Base-by-base conservation (phyloP, 2,888 invertebrate species). In the Agonopterix subpropinquella region DNA sequence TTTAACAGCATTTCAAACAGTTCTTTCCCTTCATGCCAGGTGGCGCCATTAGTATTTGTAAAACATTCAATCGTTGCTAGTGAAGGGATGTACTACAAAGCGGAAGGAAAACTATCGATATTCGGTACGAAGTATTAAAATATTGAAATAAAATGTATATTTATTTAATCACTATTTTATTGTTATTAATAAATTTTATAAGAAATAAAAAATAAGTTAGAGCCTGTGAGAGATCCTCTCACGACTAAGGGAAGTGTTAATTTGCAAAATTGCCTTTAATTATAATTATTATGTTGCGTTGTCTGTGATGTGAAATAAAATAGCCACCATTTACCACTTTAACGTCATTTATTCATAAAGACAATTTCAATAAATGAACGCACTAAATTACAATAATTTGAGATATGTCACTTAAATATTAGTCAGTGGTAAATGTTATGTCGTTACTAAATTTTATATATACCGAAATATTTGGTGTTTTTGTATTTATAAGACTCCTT, bases 261-360 rank as follows among this genome's bases (percentile, higher is more conserved):
- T 18, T 18, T 18, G 18, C 7, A 10, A 37, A 37, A 37, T 37
- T 37, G 18, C 39, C 39, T 9, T 37, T 10, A n/a, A 37, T 8
- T 37, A 10, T 3, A 43, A 43, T 43, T 43, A 15, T 15, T 42
- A 13, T 43, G 42, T 35, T 44, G 18, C 37, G 13, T 36, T 4
- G 18, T 43, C 11, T 44, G 18, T 43, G 13, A 44, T 4, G 18
- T 43, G 13, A 44, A 44, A 35, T 28, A 11, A 44, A 44, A 28
- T 28, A 37, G 9, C 4, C 49, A 36, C 4, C 49, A 36, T 52
- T 58, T 51, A 48, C 46, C 43, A 70, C 78, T 82, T 85, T 70
- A 73, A 80, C 81, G 79, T 86, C 83, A 86, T 88, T 87, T 88
- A 88, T 87, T 87, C 83, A 76, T 88, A 86, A 87, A 88, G 87